Base-by-base conservation (phyloP, 92 coral and sea anemone genomes). In the Galaxea fascicularis region DNA sequence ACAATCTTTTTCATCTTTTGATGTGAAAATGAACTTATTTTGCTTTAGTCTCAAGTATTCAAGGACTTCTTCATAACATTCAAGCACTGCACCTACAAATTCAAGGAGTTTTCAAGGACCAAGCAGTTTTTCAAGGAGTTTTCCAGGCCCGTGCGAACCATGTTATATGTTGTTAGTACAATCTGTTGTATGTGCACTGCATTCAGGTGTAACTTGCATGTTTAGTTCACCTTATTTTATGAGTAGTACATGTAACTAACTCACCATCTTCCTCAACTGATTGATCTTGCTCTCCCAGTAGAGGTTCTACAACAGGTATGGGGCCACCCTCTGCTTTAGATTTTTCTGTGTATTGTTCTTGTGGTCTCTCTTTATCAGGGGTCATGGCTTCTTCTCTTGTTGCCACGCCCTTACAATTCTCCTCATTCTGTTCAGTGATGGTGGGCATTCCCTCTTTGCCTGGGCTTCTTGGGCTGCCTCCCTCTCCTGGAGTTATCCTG, bases 401-500 rank as follows among this genome's bases (percentile, higher is more conserved):
- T 18, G 5, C n/a, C 4, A 41, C 51, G 1, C 25, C 88, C 16
- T 73, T 82, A 10, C 41, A 70, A 25, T 49, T 21, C 28, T 83
- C 85, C 53, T 91, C 95, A 20, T 94, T 93, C 49, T 82, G 91
- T 60, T 93, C 97, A 28, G 90, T 65, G 8, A 94, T 94, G 47
- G 98, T 79, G 26, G 90, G 92, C 98, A 94, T 94, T 22, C 86
- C 78, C 59, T 84, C 92, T 62, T 84, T 89, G 41, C 62, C 86
- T 20, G 62, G 17, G 59, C 83, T 86, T 65, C 74, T 83, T 20
- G 87, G 87, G 28, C 71, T 87, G 45, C 85, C 80, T 20, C 77
- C 77, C 58, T 80, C 85, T 24, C 90, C 93, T 54, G 93, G 92
- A 63, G 82, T 71, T 72, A 89, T 89, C 65, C 92, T 89, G 44